These are phyloP conservation scores for Eospalax fontanierii DNA, from an alignment of 2,797 vertebrate species.

Conservation along the genomic window DNA sequence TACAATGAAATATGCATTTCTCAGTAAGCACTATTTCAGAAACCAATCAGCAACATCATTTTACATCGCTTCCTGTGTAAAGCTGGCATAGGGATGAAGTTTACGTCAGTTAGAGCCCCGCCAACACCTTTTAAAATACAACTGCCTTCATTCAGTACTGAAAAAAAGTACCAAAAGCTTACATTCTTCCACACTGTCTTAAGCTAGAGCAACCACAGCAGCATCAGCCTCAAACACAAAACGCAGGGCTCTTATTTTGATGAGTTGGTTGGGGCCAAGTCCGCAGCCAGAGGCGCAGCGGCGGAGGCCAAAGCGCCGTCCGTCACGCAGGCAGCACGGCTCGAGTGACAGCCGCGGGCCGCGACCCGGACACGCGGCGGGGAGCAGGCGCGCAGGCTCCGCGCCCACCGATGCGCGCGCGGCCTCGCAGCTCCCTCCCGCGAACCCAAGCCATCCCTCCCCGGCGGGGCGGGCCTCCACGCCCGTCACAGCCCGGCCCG, in stretches of 20 bases:
- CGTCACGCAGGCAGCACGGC: not conserved
- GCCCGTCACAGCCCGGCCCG: not conserved
- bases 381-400: not conserved
- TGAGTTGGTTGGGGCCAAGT: not conserved
- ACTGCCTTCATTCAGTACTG: not conserved
- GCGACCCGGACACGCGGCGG: not conserved
- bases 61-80: not conserved
- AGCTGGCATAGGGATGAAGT: not conserved
- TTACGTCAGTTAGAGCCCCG: not conserved
- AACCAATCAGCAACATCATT: not conserved
- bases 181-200: not conserved
- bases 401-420: not conserved
- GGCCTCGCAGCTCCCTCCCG: not conserved
- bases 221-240: not conserved
- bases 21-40: not conserved
- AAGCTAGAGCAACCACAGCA: not conserved
- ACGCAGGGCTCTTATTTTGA: constrained; percentile 63
- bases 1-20: not conserved
- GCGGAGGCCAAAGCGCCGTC: not conserved
- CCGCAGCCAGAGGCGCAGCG: not conserved
- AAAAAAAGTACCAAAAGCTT: not conserved
- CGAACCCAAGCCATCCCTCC: not conserved
- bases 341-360: constrained; percentile 54
- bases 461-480: not conserved
- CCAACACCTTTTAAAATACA: not conserved